Conservation (phyloP, 2,888 invertebrate species). For the Cephonodes hylas region DNA sequence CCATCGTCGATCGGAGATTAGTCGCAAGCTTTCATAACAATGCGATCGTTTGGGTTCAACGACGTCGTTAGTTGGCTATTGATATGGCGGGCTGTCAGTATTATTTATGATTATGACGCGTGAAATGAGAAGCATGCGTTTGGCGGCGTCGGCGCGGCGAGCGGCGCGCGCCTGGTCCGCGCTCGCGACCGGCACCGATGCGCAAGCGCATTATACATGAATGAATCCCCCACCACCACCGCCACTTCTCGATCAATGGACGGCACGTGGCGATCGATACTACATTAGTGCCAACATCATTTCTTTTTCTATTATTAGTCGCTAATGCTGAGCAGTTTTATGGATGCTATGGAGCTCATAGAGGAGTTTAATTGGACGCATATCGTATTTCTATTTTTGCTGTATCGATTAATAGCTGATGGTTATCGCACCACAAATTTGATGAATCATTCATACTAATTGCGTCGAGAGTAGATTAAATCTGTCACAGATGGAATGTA, state of each 20-base stretch:
- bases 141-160: conserved; percentile 29
- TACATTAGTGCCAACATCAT: conserved; percentile 38
- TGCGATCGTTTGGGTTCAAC: conserved; percentile 47
- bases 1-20: conserved; percentile 43
- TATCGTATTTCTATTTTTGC: background rate
- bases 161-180: conserved; percentile 37
- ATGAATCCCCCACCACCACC: conserved; percentile 59
- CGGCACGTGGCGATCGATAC: conserved; percentile 67
- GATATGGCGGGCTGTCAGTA: conserved; percentile 42
- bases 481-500: conserved; percentile 1
- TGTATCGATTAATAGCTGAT: background rate
- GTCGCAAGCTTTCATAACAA: conserved; percentile 47
- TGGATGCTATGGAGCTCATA: background rate
- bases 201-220: conserved; percentile 71
- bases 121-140: conserved; percentile 49
- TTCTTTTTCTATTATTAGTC: conserved; percentile 10
- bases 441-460: background rate
- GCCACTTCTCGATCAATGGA: conserved; percentile 61
- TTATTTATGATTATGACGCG: conserved; percentile 57
- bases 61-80: conserved; percentile 38
- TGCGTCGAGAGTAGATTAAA: conserved; percentile 1
- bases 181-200: conserved; percentile 50
- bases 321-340: background rate
- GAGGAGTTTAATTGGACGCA: background rate
- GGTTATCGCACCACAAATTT: background rate